phyloP scores from a whole-genome alignment of 2,113 vertebrate species.

The Cygnus atratus region DNA sequence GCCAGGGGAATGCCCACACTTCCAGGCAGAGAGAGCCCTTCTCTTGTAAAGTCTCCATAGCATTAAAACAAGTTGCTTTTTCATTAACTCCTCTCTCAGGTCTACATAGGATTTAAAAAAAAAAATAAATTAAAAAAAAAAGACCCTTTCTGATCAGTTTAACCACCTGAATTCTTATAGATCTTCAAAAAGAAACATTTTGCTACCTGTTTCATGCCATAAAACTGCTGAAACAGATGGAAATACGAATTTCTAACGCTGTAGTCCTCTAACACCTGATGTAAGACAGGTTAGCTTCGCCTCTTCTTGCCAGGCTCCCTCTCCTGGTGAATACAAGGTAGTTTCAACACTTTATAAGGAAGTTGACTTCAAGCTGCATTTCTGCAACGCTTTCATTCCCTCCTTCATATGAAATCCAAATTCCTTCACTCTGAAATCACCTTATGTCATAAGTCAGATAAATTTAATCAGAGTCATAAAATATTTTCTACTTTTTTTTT shows the following conservation, averaged over 20 bases:
- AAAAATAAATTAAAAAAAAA: not conserved
- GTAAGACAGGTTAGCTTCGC: not conserved
- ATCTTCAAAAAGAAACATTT: not conserved
- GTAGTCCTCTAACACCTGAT: too few species aligned
- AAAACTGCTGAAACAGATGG: not conserved
- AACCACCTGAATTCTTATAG: not conserved
- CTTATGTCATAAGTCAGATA: not conserved
- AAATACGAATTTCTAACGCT: not conserved
- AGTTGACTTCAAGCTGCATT: not conserved
- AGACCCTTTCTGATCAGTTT: not conserved
- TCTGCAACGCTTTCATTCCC: not conserved
- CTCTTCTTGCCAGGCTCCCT: constrained; percentile 36
- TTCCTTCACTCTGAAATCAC: not conserved
- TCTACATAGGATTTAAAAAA: not conserved
- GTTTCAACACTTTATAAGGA: not conserved
- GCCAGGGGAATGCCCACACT: not conserved
- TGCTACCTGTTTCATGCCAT: not conserved
- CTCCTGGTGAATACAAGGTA: constrained; percentile 9
- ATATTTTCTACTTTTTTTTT: not conserved
- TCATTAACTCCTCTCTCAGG: not conserved
- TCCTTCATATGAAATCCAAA: not conserved
- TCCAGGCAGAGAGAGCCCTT: fast-evolving
- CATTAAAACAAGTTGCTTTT: not conserved
- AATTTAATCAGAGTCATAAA: not conserved
- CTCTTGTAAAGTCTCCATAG: not conserved